phyloP scores from a whole-genome alignment of 2,113 vertebrate species.

The Mesitornis unicolor region DNA sequence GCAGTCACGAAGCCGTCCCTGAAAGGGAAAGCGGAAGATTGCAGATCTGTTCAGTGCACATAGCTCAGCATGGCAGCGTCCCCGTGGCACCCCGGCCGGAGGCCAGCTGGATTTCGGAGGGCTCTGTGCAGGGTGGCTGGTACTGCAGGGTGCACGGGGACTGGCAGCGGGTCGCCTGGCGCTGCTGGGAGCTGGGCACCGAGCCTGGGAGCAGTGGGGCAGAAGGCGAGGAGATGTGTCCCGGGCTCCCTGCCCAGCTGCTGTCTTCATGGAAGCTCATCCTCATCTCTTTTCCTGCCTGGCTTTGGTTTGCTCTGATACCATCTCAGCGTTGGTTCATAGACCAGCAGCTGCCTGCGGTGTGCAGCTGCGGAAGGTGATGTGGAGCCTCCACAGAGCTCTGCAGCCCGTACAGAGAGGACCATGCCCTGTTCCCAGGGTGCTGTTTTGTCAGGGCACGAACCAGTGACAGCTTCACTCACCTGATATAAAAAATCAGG shows the following conservation, averaged over 20 bases:
- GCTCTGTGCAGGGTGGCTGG: neutral
- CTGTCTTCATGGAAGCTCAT: neutral
- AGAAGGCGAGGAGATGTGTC: neutral
- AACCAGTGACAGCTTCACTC: neutral
- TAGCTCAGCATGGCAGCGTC: neutral
- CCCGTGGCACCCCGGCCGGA: neutral
- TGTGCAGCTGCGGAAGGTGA: neutral
- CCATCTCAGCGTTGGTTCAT: neutral
- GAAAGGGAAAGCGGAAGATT: neutral
- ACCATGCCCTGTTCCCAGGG: neutral
- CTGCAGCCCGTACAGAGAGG: neutral
- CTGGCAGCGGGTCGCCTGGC: neutral
- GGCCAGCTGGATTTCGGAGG: neutral
- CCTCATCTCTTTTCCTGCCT: neutral
- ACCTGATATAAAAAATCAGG: slow-evolving; percentile 88
- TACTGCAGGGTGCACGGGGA: neutral
- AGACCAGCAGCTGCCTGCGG: neutral
- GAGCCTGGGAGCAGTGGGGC: neutral
- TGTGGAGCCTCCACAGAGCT: neutral
- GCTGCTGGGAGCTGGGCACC: neutral
- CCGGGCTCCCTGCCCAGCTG: neutral
- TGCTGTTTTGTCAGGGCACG: fast-evolving
- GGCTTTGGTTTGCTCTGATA: neutral
- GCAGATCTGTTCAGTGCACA: neutral
- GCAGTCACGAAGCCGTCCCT: slow-evolving; percentile 82